Percentiles rank a stretch among this genome's conserved stretches.
Evolutionary conservation across 2,888 invertebrate species (phyloP).

Genomic region (Pachymerium ferrugineum): DNA sequence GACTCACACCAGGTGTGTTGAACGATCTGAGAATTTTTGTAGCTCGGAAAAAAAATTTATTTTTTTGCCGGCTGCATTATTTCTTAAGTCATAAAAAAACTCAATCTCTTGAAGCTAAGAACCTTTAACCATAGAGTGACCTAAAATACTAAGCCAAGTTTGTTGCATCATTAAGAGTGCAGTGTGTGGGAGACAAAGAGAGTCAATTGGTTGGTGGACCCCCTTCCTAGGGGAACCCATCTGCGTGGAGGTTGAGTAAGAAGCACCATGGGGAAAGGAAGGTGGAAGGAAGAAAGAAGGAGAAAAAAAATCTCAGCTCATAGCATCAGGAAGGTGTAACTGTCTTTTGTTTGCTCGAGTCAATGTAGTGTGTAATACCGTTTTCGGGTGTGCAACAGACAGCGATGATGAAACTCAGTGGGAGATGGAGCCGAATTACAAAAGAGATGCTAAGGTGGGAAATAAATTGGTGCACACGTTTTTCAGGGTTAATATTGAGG

Average conservation of each 20-base stretch:
- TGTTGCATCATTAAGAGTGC: slow-evolving; percentile 1
- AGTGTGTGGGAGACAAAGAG: slow-evolving; percentile 2
- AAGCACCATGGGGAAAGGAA: not conserved
- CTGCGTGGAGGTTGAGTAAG: not conserved
- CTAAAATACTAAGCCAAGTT: not conserved
- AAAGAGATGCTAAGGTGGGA: not conserved
- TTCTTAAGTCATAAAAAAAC: not conserved
- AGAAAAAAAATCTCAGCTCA: not conserved
- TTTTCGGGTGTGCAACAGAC: not conserved
- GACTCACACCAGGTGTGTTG: not conserved
- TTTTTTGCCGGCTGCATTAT: not conserved
- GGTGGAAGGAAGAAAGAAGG: not conserved
- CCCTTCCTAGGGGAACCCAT: not conserved
- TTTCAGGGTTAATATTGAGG: too few species aligned
- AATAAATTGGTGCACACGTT: not conserved
- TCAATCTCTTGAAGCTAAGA: not conserved
- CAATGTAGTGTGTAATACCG: slow-evolving; percentile 8
- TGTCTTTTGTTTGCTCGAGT: slow-evolving; percentile 8
- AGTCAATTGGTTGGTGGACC: slow-evolving; percentile 4
- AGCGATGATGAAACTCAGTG: not conserved
- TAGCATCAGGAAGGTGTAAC: not conserved
- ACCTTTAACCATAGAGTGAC: not conserved
- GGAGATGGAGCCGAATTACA: not conserved
- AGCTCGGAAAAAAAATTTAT: not conserved
- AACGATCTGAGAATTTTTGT: slow-evolving; percentile 3